These are phyloP conservation scores for Drosophila repleta DNA, from an alignment of 1,140 invertebrate species.

Conservation along the genomic window DNA sequence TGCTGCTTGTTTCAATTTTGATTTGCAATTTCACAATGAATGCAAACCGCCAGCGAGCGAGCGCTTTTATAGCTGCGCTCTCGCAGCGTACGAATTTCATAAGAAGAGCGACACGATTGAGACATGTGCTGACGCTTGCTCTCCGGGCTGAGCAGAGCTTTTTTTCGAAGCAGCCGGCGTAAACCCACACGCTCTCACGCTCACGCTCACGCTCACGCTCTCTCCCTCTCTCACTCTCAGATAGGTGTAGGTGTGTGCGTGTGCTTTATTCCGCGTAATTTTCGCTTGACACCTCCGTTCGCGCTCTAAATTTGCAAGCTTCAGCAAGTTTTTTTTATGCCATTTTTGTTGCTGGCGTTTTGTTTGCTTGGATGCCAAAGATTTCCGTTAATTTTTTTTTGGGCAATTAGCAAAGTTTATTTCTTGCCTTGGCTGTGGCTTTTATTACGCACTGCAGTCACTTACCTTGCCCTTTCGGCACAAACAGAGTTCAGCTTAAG, in stretches of 20 bases:
- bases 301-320: constrained; percentile 24
- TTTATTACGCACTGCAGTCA: constrained; percentile 18
- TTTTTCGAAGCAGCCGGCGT: constrained; percentile 48
- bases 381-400: constrained; percentile 74
- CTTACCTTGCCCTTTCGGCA: constrained; percentile 3
- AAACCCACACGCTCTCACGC: constrained; percentile 18
- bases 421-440: constrained; percentile 45
- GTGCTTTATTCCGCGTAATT: constrained; percentile 43
- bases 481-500: background rate
- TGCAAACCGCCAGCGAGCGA: constrained; percentile 39
- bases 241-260: constrained; percentile 4
- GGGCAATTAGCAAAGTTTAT: constrained; percentile 57
- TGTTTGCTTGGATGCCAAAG: constrained; percentile 29
- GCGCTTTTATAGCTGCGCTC: constrained; percentile 77
- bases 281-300: constrained; percentile 46
- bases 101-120: constrained; percentile 45
- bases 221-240: background rate
- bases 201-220: constrained; percentile 13
- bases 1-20: constrained; percentile 82
- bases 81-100: constrained; percentile 76
- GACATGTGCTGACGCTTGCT: constrained; percentile 1
- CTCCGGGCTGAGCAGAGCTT: constrained; percentile 32
- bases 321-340: constrained; percentile 42
- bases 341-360: constrained; percentile 22
- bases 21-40: constrained; percentile 84